Evolutionary conservation across 2,113 vertebrate genomes (phyloP), one percentile per base, ranked within the genome.

Genomic region (Solenodon paradoxus): DNA sequence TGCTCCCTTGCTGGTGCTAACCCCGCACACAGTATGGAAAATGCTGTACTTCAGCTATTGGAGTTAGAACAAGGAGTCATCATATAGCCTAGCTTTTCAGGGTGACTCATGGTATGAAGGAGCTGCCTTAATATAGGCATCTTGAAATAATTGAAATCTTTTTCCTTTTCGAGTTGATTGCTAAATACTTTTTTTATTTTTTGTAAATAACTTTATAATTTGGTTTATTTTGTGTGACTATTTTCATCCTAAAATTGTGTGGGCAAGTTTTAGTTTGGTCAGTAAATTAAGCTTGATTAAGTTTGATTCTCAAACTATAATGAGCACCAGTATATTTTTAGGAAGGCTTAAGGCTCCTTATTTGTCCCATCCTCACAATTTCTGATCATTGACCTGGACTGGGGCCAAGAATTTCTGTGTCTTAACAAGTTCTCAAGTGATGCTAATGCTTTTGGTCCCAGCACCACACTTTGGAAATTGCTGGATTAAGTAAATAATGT

Each of bases 171-270:
- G 19, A 83, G 24, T 92, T 66, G 30, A 61, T 81, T 30, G 49
- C 26, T 92, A 68, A 81, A 75, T 82, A 45, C 2, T 38, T 5
- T 24, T 3, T 55, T 64, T 72, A 40, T 72, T 75, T 91, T 75
- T 69, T 32, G 5, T 79, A 92, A 77, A 68, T 59, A 88, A 55
- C 40, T 77, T 26, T 79, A 13, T 90, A 85, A n/a, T 35, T 94
- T 93, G 40, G 8, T 79, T 82, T 74, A 42, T 88, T 95, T 95
- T 79, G 40, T 89, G 68, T 94, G 35, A 72, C 66, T 92, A 83
- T 63, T 82, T 77, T 75, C 89, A 74, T 83, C 80, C 38, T 90
- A 30, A 88, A 86, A 53, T 83, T 69, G 7, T 85, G 40, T 53
- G n/a, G n/a, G 10, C 51, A 53, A 80, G 89, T 89, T 19, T 32